Evolutionary conservation across 2,797 vertebrate genomes (phyloP).

Genomic region (Sebastes matsubarae): DNA sequence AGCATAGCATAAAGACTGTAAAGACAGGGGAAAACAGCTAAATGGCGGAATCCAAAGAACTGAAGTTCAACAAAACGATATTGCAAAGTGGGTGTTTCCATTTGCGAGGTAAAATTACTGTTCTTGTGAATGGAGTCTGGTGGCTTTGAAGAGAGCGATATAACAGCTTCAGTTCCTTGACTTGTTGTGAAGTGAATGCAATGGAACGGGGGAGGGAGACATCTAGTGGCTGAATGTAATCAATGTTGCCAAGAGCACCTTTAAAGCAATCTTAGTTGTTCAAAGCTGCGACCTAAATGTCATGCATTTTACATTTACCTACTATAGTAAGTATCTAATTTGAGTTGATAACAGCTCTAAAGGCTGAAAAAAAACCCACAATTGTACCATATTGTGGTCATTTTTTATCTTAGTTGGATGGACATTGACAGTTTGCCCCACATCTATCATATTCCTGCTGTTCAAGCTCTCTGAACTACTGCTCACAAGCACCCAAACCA

Average conservation of each 20-base stretch:
- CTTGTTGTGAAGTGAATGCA: too few species aligned
- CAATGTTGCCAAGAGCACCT: too few species aligned
- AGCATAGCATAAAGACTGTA: too few species aligned
- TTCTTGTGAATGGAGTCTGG: too few species aligned
- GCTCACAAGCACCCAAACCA: slow-evolving; percentile 25
- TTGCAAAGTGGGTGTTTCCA: too few species aligned
- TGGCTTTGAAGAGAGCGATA: too few species aligned
- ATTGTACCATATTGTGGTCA: background rate
- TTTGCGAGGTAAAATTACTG: too few species aligned
- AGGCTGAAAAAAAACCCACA: background rate
- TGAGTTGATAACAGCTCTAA: background rate
- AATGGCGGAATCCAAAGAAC: too few species aligned
- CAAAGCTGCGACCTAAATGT: background rate
- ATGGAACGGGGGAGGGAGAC: too few species aligned
- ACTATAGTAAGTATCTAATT: background rate
- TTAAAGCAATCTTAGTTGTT: background rate
- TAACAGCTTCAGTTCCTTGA: too few species aligned
- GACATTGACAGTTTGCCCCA: background rate
- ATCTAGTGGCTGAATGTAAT: too few species aligned
- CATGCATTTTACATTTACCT: background rate
- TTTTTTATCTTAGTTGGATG: background rate
- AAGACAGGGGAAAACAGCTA: too few species aligned
- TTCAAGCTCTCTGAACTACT: slow-evolving; percentile 14
- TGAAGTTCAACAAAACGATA: fast-evolving
- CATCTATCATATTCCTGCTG: slow-evolving; percentile 20